A percentile compares a stretch with the other conserved stretches of the same genome.
Conservation (phyloP, 2,113 vertebrate genomes). For the Prunella himalayana region DNA sequence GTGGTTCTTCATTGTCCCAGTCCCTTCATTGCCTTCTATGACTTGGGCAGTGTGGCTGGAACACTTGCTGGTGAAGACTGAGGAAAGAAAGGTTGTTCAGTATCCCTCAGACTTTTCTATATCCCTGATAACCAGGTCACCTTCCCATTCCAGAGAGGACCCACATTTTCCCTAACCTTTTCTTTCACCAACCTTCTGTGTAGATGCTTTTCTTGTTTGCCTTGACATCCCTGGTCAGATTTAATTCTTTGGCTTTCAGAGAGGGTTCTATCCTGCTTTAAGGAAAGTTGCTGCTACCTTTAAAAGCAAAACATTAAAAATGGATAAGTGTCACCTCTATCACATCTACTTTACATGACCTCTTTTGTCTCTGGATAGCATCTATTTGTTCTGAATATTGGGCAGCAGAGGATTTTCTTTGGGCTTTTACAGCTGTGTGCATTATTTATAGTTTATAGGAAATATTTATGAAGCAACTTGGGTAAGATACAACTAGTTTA, state of each 20-base stretch:
- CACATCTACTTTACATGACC: neutral
- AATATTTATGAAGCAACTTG: neutral
- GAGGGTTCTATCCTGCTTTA: neutral
- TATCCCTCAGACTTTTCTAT: neutral
- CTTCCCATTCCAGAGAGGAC: neutral
- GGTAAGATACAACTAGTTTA: neutral
- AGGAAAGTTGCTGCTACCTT: neutral
- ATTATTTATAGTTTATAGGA: neutral
- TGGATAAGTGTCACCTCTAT: neutral
- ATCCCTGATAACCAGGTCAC: neutral
- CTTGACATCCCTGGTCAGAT: neutral
- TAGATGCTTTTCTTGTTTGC: neutral
- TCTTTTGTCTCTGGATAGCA: neutral
- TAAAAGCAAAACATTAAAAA: neutral
- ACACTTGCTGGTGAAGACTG: neutral
- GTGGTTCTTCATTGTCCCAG: neutral
- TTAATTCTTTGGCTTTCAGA: neutral
- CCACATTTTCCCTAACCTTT: neutral
- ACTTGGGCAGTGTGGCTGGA: neutral
- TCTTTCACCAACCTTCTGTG: accelerated
- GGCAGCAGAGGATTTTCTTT: neutral
- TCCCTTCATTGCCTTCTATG: neutral
- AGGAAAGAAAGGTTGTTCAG: neutral
- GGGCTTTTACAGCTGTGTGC: neutral
- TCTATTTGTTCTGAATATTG: neutral